Conservation (phyloP, 2,888 invertebrate species). For the Pycnomerus fuliginosus region DNA sequence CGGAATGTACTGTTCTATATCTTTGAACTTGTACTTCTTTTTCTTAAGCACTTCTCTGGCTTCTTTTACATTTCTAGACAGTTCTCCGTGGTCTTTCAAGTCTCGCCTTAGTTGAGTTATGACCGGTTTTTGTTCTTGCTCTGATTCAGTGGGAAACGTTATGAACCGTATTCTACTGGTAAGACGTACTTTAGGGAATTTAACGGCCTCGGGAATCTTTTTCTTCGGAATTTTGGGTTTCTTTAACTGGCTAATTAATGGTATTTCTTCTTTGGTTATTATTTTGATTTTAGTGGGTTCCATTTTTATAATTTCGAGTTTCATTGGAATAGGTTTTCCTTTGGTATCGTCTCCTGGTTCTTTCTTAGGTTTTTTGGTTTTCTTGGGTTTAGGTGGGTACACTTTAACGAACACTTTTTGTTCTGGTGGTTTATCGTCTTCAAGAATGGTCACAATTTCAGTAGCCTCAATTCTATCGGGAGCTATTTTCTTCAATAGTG, state of each 20-base stretch:
- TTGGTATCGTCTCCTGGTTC: slow-evolving; percentile 17
- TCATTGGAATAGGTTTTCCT: slow-evolving; percentile 38
- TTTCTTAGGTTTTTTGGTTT: slow-evolving; percentile 10
- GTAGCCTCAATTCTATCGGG: slow-evolving; percentile 44
- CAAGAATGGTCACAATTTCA: slow-evolving; percentile 41
- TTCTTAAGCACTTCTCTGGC: slow-evolving; percentile 45
- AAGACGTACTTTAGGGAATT: slow-evolving; percentile 65
- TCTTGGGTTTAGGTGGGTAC: slow-evolving; percentile 28
- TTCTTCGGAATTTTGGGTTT: slow-evolving; percentile 40
- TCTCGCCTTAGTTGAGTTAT: slow-evolving; percentile 44
- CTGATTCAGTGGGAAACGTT: slow-evolving; percentile 48
- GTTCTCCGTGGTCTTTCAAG: slow-evolving; percentile 46
- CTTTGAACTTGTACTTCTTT: slow-evolving; percentile 46
- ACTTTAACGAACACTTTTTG: slow-evolving; percentile 36
- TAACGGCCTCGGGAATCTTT: slow-evolving; percentile 41
- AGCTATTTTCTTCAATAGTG: slow-evolving; percentile 41
- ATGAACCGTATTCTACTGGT: slow-evolving; percentile 66
- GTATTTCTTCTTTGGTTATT: slow-evolving; percentile 44
- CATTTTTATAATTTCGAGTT: slow-evolving; percentile 35
- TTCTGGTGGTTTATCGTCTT: slow-evolving; percentile 40
- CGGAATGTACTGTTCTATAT: slow-evolving; percentile 45
- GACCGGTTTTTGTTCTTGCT: slow-evolving; percentile 41
- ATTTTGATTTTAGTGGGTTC: slow-evolving; percentile 33
- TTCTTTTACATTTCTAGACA: slow-evolving; percentile 55
- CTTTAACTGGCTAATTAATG: slow-evolving; percentile 59